phyloP scores from a whole-genome alignment of 2,113 vertebrate species.

The Podarcis cretensis region DNA sequence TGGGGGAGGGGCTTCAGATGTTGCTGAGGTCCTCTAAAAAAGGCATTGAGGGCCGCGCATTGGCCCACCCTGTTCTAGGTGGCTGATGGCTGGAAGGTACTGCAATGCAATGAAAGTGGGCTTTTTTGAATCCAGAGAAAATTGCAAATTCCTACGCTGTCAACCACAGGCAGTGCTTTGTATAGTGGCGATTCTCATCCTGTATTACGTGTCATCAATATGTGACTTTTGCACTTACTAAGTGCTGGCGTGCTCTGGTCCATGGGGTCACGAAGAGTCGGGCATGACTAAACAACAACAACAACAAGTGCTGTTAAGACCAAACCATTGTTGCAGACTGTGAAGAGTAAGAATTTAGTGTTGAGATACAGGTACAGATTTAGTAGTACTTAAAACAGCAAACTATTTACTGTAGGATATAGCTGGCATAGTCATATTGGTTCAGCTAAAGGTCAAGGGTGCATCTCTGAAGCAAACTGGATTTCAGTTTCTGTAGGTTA shows the following conservation, averaged over 20 bases:
- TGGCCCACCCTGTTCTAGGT: background rate
- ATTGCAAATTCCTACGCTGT: background rate
- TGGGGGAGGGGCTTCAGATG: too few relatives aligned
- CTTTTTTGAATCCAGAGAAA: background rate
- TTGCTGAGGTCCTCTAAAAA: too few relatives aligned
- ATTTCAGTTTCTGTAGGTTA: background rate
- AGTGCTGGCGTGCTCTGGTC: background rate
- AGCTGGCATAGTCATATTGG: too few relatives aligned
- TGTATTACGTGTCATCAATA: background rate
- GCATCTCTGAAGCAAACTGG: background rate
- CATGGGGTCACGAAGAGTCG: too few relatives aligned
- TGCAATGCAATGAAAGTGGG: background rate
- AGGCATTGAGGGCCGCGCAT: too few relatives aligned
- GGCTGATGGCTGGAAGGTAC: background rate
- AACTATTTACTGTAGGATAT: background rate
- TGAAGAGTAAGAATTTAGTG: background rate
- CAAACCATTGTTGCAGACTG: background rate
- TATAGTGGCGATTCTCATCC: background rate
- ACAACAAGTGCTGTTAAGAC: background rate
- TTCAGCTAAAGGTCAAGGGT: background rate
- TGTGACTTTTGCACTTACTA: background rate
- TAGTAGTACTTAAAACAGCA: background rate
- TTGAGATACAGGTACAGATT: background rate
- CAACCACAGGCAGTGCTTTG: background rate
- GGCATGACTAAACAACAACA: too few relatives aligned